Percentiles rank a stretch among this genome's conserved stretches.
Conservation (phyloP, 1,140 invertebrate species). For the Acromyrmex charruanus region DNA sequence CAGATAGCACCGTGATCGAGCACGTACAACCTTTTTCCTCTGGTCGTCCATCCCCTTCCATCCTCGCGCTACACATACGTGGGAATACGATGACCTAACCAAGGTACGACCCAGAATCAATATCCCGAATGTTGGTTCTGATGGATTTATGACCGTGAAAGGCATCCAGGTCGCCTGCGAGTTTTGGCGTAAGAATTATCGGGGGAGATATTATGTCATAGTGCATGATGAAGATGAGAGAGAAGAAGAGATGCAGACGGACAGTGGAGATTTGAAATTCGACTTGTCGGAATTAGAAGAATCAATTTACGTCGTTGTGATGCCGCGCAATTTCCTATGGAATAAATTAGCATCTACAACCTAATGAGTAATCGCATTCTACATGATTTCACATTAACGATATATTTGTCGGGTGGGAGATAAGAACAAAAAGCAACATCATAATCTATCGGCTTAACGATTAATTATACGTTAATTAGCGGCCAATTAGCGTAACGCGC, state of each 20-base stretch:
- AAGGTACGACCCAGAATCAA: slow-evolving; percentile 60
- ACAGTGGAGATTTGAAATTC: slow-evolving; percentile 30
- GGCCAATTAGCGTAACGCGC: slow-evolving; percentile 15
- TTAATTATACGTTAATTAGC: slow-evolving; percentile 40
- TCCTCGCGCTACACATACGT: not conserved
- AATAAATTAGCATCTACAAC: slow-evolving; percentile 24
- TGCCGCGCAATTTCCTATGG: not conserved
- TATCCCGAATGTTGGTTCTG: slow-evolving; percentile 59
- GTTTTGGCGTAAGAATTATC: slow-evolving; percentile 63
- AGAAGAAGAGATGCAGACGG: not conserved
- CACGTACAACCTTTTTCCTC: slow-evolving; percentile 59
- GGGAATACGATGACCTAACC: slow-evolving; percentile 33
- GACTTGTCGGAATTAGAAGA: slow-evolving; percentile 2
- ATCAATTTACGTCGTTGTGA: not conserved
- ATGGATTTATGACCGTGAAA: slow-evolving; percentile 60
- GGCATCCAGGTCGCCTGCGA: slow-evolving; percentile 40
- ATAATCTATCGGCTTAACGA: not conserved
- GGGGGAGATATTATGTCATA: slow-evolving; percentile 37
- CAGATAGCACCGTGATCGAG: slow-evolving; percentile 70
- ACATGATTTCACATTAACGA: not conserved
- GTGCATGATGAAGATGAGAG: not conserved
- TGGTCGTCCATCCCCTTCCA: slow-evolving; percentile 5
- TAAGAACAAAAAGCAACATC: not conserved
- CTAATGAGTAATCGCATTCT: not conserved
- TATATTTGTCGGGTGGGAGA: not conserved